These are phyloP conservation scores for Tragelaphus oryx DNA, from an alignment of 2,797 vertebrate genomes.

Conservation along the genomic window DNA sequence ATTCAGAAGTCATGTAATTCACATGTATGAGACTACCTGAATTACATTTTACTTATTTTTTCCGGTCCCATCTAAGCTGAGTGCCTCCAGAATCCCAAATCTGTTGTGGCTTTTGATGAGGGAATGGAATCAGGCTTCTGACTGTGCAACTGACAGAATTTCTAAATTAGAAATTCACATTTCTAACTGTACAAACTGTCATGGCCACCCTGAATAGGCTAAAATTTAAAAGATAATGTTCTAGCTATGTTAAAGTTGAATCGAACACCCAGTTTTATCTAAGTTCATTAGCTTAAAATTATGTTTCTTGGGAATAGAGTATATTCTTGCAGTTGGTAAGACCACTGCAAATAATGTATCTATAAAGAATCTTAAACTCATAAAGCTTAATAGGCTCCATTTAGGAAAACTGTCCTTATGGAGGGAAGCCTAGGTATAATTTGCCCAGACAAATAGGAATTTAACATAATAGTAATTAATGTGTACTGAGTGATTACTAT, in stretches of 20 bases:
- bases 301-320: not conserved
- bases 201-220: not conserved
- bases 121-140: not conserved
- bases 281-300: not conserved
- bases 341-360: not conserved
- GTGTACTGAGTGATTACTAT: not conserved
- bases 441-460: not conserved
- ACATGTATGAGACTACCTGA: not conserved
- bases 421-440: not conserved
- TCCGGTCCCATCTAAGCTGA: not conserved
- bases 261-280: not conserved
- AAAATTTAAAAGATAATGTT: conserved; percentile 12
- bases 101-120: not conserved
- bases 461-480: not conserved
- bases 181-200: not conserved
- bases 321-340: not conserved
- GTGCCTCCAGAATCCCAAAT: not conserved
- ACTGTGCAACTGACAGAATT: not conserved
- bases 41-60: not conserved
- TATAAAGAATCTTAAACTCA: not conserved
- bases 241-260: not conserved
- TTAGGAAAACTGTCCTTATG: not conserved
- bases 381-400: not conserved
- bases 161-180: not conserved
- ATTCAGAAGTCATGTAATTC: not conserved